Conservation (phyloP, 1,140 invertebrate genomes). For the Nylanderia fulva region DNA sequence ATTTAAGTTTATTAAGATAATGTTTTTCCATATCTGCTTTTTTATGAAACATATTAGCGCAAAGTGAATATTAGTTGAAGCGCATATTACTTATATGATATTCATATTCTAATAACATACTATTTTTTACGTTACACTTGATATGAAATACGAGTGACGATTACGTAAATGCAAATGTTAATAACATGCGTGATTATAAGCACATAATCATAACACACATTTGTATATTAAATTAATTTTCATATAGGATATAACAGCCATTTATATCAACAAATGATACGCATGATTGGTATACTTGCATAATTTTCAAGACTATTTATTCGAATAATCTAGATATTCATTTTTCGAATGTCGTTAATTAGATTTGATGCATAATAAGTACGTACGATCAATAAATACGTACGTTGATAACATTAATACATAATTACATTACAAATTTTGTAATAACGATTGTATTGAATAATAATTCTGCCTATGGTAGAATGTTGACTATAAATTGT, state of each 20-base stretch:
- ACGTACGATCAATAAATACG: neutral
- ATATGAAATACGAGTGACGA: neutral
- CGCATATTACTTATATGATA: slow-evolving; percentile 7
- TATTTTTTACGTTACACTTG: neutral
- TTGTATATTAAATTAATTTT: slow-evolving; percentile 26
- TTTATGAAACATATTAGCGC: neutral
- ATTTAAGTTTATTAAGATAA: slow-evolving; percentile 1
- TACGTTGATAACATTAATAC: neutral
- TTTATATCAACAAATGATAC: slow-evolving; percentile 1
- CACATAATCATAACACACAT: slow-evolving; percentile 16
- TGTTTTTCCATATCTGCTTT: neutral
- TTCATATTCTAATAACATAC: neutral
- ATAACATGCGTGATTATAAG: slow-evolving; percentile 17
- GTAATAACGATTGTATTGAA: neutral
- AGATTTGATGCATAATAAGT: neutral
- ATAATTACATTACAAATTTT: neutral
- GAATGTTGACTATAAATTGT: slow-evolving; percentile 11
- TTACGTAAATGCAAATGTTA: slow-evolving; percentile 19
- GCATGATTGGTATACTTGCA: neutral
- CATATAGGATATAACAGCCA: neutral
- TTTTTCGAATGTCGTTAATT: slow-evolving; percentile 2
- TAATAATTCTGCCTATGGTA: slow-evolving; percentile 20
- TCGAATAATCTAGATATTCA: neutral
- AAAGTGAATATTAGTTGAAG: neutral
- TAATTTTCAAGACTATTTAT: neutral